Conservation (phyloP, 2,797 vertebrate genomes). For the Phoxinus dragarum region DNA sequence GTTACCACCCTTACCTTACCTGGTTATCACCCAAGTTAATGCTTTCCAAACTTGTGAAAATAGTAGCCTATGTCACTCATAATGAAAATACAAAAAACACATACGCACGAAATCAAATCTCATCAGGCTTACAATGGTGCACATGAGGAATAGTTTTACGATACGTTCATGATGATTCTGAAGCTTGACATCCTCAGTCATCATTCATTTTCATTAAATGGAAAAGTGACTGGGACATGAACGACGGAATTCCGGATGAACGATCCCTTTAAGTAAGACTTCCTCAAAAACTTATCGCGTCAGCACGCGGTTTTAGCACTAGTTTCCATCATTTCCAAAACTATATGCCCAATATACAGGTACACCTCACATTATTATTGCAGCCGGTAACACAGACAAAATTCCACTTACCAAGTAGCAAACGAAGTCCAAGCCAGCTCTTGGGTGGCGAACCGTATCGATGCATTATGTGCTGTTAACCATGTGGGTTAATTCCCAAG, state of each 20-base stretch:
- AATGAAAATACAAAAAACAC: not conserved
- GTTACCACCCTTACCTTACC: not conserved
- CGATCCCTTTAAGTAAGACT: slow-evolving; percentile 14
- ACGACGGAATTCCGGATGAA: not conserved
- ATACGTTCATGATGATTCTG: not conserved
- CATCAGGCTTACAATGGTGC: not conserved
- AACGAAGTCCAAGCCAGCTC: slow-evolving; percentile 76
- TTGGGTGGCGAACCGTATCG: slow-evolving; percentile 65
- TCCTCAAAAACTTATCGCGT: not conserved
- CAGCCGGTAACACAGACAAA: not conserved
- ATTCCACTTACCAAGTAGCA: slow-evolving; percentile 74
- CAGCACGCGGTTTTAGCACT: not conserved
- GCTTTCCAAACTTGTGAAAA: not conserved
- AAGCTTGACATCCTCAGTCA: not conserved
- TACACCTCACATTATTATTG: not conserved
- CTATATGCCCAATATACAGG: not conserved
- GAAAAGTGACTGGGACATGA: not conserved
- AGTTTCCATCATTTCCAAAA: not conserved
- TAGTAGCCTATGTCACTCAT: not conserved
- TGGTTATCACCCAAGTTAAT: not conserved
- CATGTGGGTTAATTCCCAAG: slow-evolving; percentile 36
- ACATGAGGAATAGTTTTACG: not conserved
- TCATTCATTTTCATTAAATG: not conserved
- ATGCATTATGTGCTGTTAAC: slow-evolving; percentile 63
- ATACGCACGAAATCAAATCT: not conserved